phyloP scores from a whole-genome alignment of 2,113 vertebrate genomes.

The Perccottus glenii region DNA sequence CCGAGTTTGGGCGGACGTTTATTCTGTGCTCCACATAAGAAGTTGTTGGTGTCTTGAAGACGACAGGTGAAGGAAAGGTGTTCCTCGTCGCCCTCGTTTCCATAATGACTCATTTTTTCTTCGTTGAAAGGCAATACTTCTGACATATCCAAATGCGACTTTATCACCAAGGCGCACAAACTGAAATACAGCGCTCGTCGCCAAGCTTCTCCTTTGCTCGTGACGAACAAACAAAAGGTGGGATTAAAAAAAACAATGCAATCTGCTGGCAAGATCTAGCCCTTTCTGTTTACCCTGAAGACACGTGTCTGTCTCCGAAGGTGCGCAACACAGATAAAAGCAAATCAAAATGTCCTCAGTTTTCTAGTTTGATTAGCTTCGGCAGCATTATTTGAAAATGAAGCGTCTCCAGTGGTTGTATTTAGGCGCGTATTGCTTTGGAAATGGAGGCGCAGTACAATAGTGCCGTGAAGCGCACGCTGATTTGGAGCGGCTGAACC shows the following conservation, averaged over 20 bases:
- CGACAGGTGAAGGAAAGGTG: constrained; percentile 98
- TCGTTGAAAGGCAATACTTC: constrained; percentile 95
- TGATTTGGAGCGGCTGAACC: constrained; percentile 62
- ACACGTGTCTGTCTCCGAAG: constrained; percentile 72
- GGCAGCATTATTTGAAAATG: constrained; percentile 59
- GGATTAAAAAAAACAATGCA: constrained; percentile 26
- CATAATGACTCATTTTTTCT: constrained; percentile 95
- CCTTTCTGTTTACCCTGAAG: constrained; percentile 70
- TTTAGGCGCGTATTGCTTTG: constrained; percentile 45
- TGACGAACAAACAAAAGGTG: constrained; percentile 34
- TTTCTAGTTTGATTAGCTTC: constrained; percentile 41
- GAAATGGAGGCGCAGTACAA: constrained; percentile 59
- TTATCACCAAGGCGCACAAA: constrained; percentile 63
- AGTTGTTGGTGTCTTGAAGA: constrained; percentile 97
- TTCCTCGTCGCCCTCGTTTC: constrained; percentile 88
- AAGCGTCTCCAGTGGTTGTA: constrained; percentile 28
- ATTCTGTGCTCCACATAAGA: constrained; percentile 91
- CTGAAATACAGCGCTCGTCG: constrained; percentile 42
- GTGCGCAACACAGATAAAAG: constrained; percentile 49
- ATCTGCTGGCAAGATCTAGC: constrained; percentile 56
- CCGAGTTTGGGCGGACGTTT: constrained; percentile 96
- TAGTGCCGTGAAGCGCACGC: constrained; percentile 51
- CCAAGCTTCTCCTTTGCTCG: constrained; percentile 35
- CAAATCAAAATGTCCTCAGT: constrained; percentile 59
- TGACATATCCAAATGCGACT: constrained; percentile 86